Base-by-base conservation (phyloP, 2,113 vertebrate species). In the Hemibagrus wyckioides region DNA sequence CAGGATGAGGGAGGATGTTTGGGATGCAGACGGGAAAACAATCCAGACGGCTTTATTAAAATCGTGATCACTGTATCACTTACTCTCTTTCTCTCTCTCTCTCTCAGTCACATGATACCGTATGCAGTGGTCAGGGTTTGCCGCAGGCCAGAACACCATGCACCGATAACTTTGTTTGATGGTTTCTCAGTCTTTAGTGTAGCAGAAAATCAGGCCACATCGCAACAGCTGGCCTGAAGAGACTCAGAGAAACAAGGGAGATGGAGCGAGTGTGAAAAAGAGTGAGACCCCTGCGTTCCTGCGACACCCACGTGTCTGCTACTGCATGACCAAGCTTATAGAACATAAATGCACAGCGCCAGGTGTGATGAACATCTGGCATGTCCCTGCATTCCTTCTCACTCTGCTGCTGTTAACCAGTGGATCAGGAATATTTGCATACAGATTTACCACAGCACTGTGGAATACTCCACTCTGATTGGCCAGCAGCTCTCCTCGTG, bases 81-180 rank as follows among this genome's bases (percentile, higher is more conserved):
- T 39, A 36, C 44, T 14, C 48, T 50, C 44, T 19, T 15, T 33
- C 48, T 4, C 44, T 48, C 44, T 48, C 44, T 48, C 44, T 48
- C 44, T 69, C 41, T 69, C 33, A 2, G 9, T 81, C n/a, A 61
- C 73, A 7, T 36, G 69, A 56, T 88, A 85, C 88, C 94, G 92
- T 92, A 90, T 97, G 97, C 73, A 97, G 94, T 98, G 93, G 94
- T 95, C 88, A 92, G 89, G 92, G 92, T 94, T 94, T 95, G 96
- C 97, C 97, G 97, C 97, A 96, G 95, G 97, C 96, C 96, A 97
- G 97, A 95, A 96, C 91, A 96, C 94, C 92, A 95, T 89, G 93
- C 95, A 94, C 94, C 93, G 92, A 92, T 93, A 97, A 97, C 95
- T 95, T 93, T 91, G 90, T 90, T 88, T 89, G 94, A 95, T 94